phyloP scores from a whole-genome alignment of 2,888 invertebrate genomes.

The Lymantria dispar region DNA sequence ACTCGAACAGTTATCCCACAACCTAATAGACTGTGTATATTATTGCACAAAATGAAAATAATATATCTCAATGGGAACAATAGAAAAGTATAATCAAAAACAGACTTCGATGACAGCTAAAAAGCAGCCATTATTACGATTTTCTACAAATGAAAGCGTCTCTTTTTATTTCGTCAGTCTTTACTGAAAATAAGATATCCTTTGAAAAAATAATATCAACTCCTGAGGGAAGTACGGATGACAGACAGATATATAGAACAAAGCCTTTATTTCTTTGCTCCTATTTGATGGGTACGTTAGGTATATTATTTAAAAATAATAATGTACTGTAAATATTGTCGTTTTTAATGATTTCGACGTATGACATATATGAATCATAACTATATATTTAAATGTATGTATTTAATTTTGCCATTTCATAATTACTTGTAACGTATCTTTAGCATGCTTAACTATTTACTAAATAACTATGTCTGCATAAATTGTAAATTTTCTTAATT shows the following conservation, averaged over 20 bases:
- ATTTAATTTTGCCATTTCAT: too few relatives aligned
- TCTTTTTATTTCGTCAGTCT: slow-evolving; percentile 45
- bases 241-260: slow-evolving; percentile 44
- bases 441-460: too few relatives aligned
- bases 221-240: slow-evolving; percentile 43
- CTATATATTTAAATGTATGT: too few relatives aligned
- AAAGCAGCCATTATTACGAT: slow-evolving; percentile 57
- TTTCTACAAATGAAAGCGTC: slow-evolving; percentile 45
- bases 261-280: slow-evolving; percentile 36
- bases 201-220: slow-evolving; percentile 46
- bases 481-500: too few relatives aligned
- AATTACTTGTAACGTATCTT: too few relatives aligned
- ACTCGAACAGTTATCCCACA: too few relatives aligned
- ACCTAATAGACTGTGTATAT: too few relatives aligned
- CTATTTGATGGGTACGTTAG: not conserved
- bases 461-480: too few relatives aligned
- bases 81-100: slow-evolving; percentile 26
- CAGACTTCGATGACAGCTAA: slow-evolving; percentile 56
- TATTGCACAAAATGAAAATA: too few relatives aligned
- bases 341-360: too few relatives aligned
- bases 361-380: too few relatives aligned
- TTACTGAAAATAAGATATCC: slow-evolving; percentile 42
- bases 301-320: not conserved
- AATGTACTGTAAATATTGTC: too few relatives aligned
- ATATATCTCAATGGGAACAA: not conserved